Percentiles rank a stretch among this genome's conserved stretches.
These are phyloP conservation scores for Anolis apletophallus DNA, from an alignment of 2,797 vertebrate genomes.

Conservation along the genomic window DNA sequence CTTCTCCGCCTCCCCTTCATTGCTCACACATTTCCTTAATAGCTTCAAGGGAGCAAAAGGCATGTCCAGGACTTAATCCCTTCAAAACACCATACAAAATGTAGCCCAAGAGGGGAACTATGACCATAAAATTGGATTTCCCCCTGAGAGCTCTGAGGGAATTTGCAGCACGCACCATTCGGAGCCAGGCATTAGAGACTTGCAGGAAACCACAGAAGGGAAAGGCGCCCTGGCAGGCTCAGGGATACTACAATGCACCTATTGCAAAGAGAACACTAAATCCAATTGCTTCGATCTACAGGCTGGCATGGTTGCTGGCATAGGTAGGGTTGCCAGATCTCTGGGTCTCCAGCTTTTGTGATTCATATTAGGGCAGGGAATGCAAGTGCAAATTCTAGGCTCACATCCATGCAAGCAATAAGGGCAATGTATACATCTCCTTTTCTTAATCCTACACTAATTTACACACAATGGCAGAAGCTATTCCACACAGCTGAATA, in stretches of 20 bases:
- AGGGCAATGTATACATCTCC: too few relatives aligned
- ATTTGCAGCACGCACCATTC: neutral
- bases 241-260: neutral
- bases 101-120: conserved; percentile 9
- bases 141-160: neutral
- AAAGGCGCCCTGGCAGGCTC: neutral
- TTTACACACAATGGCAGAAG: too few relatives aligned
- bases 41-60: neutral
- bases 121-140: conserved; percentile 34
- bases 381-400: too few relatives aligned
- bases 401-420: too few relatives aligned
- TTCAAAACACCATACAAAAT: neutral
- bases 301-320: too few relatives aligned
- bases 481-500: too few relatives aligned
- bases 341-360: neutral
- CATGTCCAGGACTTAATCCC: conserved; percentile 4
- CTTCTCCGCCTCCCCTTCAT: too few relatives aligned
- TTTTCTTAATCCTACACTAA: too few relatives aligned
- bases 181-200: neutral
- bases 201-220: neutral
- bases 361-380: neutral
- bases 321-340: neutral
- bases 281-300: neutral
- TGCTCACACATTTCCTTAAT: too few relatives aligned
- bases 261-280: neutral